Percentiles rank a stretch among this genome's conserved stretches.
phyloP scores from a whole-genome alignment of 1,140 invertebrate species.

The Megalonaias nervosa region DNA sequence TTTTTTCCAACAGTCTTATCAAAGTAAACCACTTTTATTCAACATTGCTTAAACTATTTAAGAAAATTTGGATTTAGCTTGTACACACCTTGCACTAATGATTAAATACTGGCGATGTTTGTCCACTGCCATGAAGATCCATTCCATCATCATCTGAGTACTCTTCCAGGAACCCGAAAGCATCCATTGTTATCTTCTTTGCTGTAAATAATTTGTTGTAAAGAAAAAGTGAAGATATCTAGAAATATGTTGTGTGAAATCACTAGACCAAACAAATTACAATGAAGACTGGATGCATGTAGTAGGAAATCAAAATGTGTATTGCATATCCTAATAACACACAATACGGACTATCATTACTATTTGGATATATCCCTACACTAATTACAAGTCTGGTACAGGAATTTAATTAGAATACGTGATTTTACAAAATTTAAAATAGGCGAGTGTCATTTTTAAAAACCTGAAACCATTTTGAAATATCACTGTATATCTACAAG shows the following conservation, averaged over 20 bases:
- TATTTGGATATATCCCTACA: background rate
- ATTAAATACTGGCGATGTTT: constrained; percentile 7
- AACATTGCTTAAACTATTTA: too few relatives aligned
- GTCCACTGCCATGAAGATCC: constrained; percentile 25
- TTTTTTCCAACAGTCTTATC: too few relatives aligned
- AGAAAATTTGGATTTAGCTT: too few relatives aligned
- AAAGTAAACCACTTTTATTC: too few relatives aligned
- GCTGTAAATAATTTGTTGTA: background rate
- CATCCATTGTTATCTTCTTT: constrained; percentile 23
- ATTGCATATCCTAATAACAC: background rate
- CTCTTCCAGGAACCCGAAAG: constrained; percentile 29
- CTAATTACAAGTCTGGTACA: too few relatives aligned
- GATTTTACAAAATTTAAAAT: too few relatives aligned
- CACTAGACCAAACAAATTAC: background rate
- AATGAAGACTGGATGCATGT: background rate
- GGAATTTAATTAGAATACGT: too few relatives aligned
- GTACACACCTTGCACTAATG: too few relatives aligned
- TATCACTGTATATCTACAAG: too few relatives aligned
- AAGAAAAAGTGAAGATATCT: background rate
- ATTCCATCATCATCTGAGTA: constrained; percentile 32
- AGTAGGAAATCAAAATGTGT: background rate
- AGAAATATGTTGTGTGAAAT: background rate
- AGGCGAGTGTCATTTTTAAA: too few relatives aligned
- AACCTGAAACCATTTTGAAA: too few relatives aligned
- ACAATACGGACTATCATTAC: background rate